A percentile compares a stretch with the other conserved stretches of the same genome.
Conservation (phyloP, 2,797 vertebrate species). For the Xenops minutus region DNA sequence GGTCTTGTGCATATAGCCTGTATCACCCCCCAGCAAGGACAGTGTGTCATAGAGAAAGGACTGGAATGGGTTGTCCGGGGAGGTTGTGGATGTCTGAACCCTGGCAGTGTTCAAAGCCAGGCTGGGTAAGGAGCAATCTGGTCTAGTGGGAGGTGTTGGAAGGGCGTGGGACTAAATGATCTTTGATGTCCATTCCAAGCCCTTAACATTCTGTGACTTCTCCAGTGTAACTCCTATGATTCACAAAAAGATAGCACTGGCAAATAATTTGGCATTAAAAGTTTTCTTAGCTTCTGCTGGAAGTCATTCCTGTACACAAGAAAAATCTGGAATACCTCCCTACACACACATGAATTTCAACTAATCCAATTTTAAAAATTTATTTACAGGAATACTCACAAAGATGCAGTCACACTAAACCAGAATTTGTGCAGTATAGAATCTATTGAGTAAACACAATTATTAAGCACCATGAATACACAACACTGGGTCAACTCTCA, state of each 20-base stretch:
- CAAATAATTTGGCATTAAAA: background rate
- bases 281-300: conserved; percentile 14
- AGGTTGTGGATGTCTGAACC: background rate
- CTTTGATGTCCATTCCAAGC: background rate
- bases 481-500: background rate
- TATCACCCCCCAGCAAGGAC: background rate
- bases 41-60: conserved; percentile 20
- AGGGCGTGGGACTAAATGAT: background rate
- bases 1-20: background rate
- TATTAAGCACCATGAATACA: background rate
- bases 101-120: background rate
- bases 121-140: background rate
- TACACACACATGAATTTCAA: background rate
- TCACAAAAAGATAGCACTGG: conserved; percentile 25
- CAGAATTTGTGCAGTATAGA: background rate
- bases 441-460: background rate
- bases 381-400: background rate
- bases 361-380: background rate
- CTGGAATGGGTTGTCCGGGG: background rate
- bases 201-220: background rate
- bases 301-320: background rate
- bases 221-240: background rate
- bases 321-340: background rate
- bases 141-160: background rate
- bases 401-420: background rate